phyloP scores from a whole-genome alignment of 2,888 invertebrate species.

The Prosapia bicincta region DNA sequence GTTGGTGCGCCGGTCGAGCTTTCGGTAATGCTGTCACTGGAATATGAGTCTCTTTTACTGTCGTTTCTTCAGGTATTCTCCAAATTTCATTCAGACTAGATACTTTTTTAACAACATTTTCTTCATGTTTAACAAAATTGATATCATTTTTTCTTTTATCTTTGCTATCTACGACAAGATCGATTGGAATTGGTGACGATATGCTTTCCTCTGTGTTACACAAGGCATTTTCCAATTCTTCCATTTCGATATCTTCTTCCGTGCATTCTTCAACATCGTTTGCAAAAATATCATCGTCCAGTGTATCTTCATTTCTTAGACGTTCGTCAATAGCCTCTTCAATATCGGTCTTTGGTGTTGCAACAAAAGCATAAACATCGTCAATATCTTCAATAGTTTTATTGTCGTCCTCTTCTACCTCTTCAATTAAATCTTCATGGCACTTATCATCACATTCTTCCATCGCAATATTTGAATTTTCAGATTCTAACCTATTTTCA shows the following conservation, averaged over 20 bases:
- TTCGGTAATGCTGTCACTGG: background rate
- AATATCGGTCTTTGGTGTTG: slow-evolving; percentile 31
- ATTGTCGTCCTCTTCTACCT: slow-evolving; percentile 13
- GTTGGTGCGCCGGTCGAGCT: slow-evolving; percentile 37
- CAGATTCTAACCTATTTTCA: slow-evolving; percentile 14
- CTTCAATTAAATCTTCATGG: slow-evolving; percentile 16
- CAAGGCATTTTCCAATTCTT: slow-evolving; percentile 16
- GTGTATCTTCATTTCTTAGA: background rate
- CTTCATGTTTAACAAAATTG: background rate
- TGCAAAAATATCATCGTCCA: slow-evolving; percentile 3
- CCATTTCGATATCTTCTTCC: slow-evolving; percentile 17
- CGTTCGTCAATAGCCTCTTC: background rate
- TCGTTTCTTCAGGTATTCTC: slow-evolving; percentile 39
- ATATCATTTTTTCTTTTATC: background rate
- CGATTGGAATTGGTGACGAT: slow-evolving; percentile 17
- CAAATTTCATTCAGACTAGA: slow-evolving; percentile 30
- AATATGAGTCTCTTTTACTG: slow-evolving; percentile 33
- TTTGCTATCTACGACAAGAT: slow-evolving; percentile 31
- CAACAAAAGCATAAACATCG: slow-evolving; percentile 34
- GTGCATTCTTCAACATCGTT: slow-evolving; percentile 31
- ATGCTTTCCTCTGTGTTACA: background rate
- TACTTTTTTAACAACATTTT: background rate
- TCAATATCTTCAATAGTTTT: slow-evolving; percentile 22
- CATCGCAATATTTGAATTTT: background rate
- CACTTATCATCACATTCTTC: slow-evolving; percentile 9